A percentile compares a stretch with the other conserved stretches of the same genome.
phyloP scores from a whole-genome alignment of 2,113 vertebrate genomes.

The Nothocercus nigrocapillus region DNA sequence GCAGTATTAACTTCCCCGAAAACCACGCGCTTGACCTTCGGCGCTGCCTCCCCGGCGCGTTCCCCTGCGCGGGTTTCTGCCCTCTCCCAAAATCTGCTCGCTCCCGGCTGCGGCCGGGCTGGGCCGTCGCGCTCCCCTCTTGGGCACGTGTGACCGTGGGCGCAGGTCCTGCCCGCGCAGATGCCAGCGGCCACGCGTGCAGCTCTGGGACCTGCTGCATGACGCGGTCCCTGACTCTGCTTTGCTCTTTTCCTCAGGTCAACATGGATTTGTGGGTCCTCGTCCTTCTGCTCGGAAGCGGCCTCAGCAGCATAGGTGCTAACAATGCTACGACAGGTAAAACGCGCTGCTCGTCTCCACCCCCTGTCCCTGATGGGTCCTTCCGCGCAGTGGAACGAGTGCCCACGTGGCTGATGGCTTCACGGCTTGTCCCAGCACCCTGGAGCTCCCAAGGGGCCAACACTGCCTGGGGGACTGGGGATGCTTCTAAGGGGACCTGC shows the following conservation, averaged over 20 bases:
- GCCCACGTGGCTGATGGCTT: not conserved
- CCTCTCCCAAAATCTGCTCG: not conserved
- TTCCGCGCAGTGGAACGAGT: not conserved
- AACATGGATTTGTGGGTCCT: constrained; percentile 93
- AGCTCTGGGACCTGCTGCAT: not conserved
- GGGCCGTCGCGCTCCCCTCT: rapidly evolving
- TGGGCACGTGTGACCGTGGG: rapidly evolving
- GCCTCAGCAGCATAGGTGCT: constrained; percentile 75
- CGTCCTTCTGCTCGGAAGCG: constrained; percentile 85
- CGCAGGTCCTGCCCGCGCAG: not conserved
- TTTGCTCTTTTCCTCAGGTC: constrained; percentile 77
- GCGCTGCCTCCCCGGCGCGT: not conserved
- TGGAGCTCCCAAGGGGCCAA: not conserved
- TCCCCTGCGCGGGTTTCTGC: not conserved
- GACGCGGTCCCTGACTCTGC: not conserved
- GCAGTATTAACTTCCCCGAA: not conserved
- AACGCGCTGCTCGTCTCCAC: not conserved
- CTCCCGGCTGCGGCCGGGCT: not conserved
- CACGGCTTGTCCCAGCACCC: not conserved
- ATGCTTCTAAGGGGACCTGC: not conserved
- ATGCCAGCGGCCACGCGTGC: no score
- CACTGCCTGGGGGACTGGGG: not conserved
- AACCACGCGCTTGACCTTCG: not conserved
- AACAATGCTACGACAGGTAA: constrained; percentile 81
- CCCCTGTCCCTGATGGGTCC: not conserved